A percentile compares a stretch with the other conserved stretches of the same genome.
Conservation (phyloP, 2,888 invertebrate genomes). For the Aspidapion aeneum region DNA sequence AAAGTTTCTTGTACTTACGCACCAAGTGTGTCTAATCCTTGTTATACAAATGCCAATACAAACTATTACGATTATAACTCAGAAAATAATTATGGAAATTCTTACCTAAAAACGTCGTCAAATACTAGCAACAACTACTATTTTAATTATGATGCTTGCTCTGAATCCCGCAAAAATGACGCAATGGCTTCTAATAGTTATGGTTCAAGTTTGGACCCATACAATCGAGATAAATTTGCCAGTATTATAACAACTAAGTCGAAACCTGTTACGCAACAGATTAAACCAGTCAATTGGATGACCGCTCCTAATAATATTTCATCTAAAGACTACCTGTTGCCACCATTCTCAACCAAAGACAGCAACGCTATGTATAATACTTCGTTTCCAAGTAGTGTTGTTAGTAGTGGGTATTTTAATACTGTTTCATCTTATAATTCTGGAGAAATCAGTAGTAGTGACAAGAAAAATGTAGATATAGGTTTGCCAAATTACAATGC, state of each 20-base stretch:
- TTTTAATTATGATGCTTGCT: conserved; percentile 3
- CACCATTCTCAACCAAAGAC: conserved; percentile 48
- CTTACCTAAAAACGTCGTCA: conserved; percentile 31
- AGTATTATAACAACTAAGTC: conserved; percentile 13
- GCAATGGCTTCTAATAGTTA: neutral
- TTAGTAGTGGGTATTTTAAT: conserved; percentile 35
- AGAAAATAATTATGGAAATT: conserved; percentile 36
- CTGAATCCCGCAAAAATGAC: neutral
- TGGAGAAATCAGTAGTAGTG: conserved; percentile 26
- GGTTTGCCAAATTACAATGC: conserved; percentile 31
- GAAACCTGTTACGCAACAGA: conserved; percentile 32
- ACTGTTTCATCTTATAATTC: conserved; percentile 31
- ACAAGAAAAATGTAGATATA: conserved; percentile 28
- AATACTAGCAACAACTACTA: conserved; percentile 33
- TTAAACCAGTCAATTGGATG: conserved; percentile 61
- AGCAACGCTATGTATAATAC: conserved; percentile 23
- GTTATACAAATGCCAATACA: conserved; percentile 40
- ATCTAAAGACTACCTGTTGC: conserved; percentile 47
- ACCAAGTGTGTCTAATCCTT: conserved; percentile 29
- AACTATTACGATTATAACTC: conserved; percentile 37
- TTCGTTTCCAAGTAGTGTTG: conserved; percentile 35
- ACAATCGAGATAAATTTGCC: neutral
- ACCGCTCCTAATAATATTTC: conserved; percentile 50
- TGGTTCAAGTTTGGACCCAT: neutral
- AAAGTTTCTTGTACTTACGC: conserved; percentile 8